Evolutionary conservation across 2,888 invertebrate species (phyloP), one percentile per base, ranked within the genome.

Genomic region (Clivina fossor): DNA sequence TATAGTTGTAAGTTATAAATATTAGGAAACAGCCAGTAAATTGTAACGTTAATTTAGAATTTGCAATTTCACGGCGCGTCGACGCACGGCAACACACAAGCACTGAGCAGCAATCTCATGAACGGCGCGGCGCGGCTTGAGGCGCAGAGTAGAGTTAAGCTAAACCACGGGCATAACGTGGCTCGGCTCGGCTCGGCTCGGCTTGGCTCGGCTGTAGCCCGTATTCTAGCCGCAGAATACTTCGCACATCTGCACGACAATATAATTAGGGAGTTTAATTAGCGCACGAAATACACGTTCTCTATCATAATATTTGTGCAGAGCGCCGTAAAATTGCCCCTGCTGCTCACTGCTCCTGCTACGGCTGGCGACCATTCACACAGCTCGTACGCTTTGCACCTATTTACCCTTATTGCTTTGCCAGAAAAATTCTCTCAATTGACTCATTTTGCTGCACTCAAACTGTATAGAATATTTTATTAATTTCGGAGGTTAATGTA

Each of bases 231-330:
- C 53, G 8, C 53, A 53, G 53, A 44, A 37, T 44, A 53, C 44
- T 53, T 53, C 53, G 37, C 53, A 53, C 53, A 53, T 44, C 53
- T 53, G 53, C 53, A 44, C 53, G 53, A 53, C 53, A 53, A 53
- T 53, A 44, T 53, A 53, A 53, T 53, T 53, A 53, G 44, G 41
- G 53, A 53, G 44, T 53, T 53, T 53, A 53, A 53, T 53, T 53
- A 53, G 53, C 44, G 44, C 43, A 53, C 53, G 43, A 53, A 53
- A 53, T 53, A 53, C 53, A 53, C 44, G 44, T 53, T 53, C 53
- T 53, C 53, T 53, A 53, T 53, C 53, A 53, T 53, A 53, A 53
- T 53, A 53, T 53, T 53, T 53, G 43, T 53, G 53, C 53, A 53
- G 37, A 37, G 53, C 35, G 35, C 44, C 37, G 44, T 53, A 53